phyloP scores from a whole-genome alignment of 2,113 vertebrate species.

The Pelvicachromis taeniatus region DNA sequence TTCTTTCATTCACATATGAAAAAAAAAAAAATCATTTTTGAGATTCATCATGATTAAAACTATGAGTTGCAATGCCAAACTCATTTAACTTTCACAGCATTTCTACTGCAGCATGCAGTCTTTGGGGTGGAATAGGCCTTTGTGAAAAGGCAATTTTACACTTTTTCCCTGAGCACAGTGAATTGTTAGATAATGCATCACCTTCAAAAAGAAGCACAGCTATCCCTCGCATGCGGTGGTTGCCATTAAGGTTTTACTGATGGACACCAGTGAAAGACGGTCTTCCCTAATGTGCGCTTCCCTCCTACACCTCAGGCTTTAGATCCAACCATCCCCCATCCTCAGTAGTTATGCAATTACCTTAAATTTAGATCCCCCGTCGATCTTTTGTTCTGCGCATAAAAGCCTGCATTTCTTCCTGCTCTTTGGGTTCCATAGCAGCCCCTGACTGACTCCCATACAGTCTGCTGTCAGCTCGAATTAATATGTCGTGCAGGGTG shows the following conservation, averaged over 20 bases:
- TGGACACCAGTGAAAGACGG: not conserved
- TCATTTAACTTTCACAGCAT: not conserved
- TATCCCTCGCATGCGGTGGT: fast-evolving
- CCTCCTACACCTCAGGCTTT: constrained; percentile 25
- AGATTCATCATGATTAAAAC: not conserved
- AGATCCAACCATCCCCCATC: constrained; percentile 24
- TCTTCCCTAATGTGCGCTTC: not conserved
- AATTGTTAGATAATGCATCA: not conserved
- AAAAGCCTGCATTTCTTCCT: constrained; percentile 51
- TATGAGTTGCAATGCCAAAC: not conserved
- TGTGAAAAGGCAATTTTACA: not conserved
- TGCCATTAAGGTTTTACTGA: not conserved
- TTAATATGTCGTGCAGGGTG: constrained; percentile 53
- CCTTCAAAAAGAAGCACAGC: not conserved
- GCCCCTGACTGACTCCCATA: constrained; percentile 48
- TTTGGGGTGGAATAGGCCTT: not conserved
- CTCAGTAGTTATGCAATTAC: constrained; percentile 64
- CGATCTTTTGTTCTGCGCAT: constrained; percentile 56
- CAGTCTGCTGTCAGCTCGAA: constrained; percentile 58
- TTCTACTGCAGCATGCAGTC: not conserved
- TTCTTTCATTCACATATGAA: not conserved
- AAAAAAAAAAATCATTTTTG: not conserved
- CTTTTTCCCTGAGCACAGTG: not conserved
- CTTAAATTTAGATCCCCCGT: constrained; percentile 65
- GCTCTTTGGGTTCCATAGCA: constrained; percentile 32